Evolutionary conservation across 2,113 vertebrate genomes (phyloP).

Genomic region (Saguinus midas): DNA sequence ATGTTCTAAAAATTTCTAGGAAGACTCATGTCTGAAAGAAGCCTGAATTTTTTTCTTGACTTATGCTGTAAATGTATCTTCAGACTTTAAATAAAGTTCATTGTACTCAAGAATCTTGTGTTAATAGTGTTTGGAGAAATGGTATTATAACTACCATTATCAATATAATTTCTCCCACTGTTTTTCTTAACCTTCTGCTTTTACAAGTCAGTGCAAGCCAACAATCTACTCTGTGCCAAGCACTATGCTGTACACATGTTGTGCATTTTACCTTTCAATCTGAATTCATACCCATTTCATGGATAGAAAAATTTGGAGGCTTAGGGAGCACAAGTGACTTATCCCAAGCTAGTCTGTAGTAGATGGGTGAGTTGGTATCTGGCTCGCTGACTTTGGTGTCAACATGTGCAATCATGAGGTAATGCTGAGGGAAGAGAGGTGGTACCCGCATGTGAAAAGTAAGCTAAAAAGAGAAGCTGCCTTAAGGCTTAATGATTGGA

Average conservation of each 20-base stretch:
- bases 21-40: not conserved
- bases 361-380: not conserved
- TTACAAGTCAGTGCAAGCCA: not conserved
- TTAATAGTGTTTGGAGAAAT: not conserved
- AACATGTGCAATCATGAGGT: rapidly evolving
- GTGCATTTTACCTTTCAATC: not conserved
- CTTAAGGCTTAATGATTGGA: not conserved
- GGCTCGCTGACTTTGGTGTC: not conserved
- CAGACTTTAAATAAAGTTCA: not conserved
- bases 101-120: not conserved
- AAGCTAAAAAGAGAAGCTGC: not conserved
- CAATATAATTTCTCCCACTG: not conserved
- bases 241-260: not conserved
- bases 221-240: not conserved
- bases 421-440: not conserved
- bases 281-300: not conserved
- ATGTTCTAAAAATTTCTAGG: not conserved
- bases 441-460: not conserved
- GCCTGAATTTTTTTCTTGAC: not conserved
- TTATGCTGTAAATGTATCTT: not conserved
- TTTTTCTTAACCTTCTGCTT: not conserved
- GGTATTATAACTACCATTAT: not conserved
- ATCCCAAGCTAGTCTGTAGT: not conserved
- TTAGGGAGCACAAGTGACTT: not conserved
- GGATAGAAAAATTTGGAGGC: not conserved